Conservation (phyloP, 2,888 invertebrate species). For the Helobdella robusta region DNA sequence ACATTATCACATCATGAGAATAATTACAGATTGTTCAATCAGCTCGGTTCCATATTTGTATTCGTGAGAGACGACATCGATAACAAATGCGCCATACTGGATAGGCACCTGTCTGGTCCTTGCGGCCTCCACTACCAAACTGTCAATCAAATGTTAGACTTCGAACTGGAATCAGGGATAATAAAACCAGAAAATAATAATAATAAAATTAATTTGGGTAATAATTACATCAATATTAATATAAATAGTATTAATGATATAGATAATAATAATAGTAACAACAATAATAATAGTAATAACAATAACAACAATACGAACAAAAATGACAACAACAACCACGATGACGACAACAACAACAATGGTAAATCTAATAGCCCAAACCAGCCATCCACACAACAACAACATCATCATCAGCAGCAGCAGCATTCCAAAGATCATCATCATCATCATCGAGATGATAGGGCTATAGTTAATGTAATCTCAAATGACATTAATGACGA, state of each 20-base stretch:
- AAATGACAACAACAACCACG: too few species aligned
- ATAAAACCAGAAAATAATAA: background rate
- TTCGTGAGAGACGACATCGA: slow-evolving; percentile 15
- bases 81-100: slow-evolving; percentile 4
- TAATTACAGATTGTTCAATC: slow-evolving; percentile 1
- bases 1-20: background rate
- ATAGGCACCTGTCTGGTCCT: background rate
- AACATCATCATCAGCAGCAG: too few species aligned
- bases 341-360: too few species aligned
- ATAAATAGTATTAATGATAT: background rate
- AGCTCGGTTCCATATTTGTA: slow-evolving; percentile 10
- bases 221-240: background rate
- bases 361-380: too few species aligned
- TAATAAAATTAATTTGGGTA: background rate
- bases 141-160: background rate
- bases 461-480: too few species aligned
- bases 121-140: background rate
- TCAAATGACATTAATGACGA: too few species aligned
- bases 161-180: slow-evolving; percentile 1
- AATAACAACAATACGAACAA: background rate
- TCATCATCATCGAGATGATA: too few species aligned
- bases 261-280: background rate
- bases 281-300: background rate
- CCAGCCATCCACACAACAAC: too few species aligned
- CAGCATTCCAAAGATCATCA: too few species aligned